Base-by-base conservation (phyloP, 2,113 vertebrate species). In the Jacana jacana region DNA sequence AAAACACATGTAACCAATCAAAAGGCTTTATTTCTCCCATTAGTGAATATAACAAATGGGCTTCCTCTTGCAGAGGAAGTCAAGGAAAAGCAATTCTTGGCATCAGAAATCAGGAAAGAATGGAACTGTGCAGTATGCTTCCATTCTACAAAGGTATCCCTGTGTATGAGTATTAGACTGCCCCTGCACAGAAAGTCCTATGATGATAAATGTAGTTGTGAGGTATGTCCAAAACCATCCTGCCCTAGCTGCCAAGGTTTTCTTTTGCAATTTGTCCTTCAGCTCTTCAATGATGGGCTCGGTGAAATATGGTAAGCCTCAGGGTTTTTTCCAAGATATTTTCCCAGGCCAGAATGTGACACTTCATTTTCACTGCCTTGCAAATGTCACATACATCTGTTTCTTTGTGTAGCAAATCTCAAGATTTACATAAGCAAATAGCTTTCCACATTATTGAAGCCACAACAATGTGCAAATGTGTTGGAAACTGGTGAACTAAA, bases 371-470 rank as follows among this genome's bases (percentile, higher is more conserved):
- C 48, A 55, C 33, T 27, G 58, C 82, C 64, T 93, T 81, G 72
- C 33, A 93, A 84, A 88, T 87, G 73, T 77, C 63, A 31, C 17
- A 22, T 73, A 40, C 75, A 65, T 85, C 91, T 95, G 81, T 85
- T 95, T 82, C 70, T 91, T 68, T 91, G 80, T 83, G 83, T 85
- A 66, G 78, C 40, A 93, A 17, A 93, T 93, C 83, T 91, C 71
- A 87, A 88, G 81, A 83, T 95, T 88, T 92, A n/a, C 83, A 58
- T 91, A 91, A 93, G 69, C 83, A 91, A 95, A 94, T 80, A 90
- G 73, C 78, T 89, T 89, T 80, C 84, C 64, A 58, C 31, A 10
- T 72, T 93, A 77, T 79, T 52, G 54, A 94, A 80, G 58, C 61
- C 52, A 73, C 78, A 94, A 61, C 60, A 93, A 46, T 78, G 52